Evolutionary conservation across 2,113 vertebrate genomes (phyloP).

Genomic region (Bungarus multicinctus): DNA sequence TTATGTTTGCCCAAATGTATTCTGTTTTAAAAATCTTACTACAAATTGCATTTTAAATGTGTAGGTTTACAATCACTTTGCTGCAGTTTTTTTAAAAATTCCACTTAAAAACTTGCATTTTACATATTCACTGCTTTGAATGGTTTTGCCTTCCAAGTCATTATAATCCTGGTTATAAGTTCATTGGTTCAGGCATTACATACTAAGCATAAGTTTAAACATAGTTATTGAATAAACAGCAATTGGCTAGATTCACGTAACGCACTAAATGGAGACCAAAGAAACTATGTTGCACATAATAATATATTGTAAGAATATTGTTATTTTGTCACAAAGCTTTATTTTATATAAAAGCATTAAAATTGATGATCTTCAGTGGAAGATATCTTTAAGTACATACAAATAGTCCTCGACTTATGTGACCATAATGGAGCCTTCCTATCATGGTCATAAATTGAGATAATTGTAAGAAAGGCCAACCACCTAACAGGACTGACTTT

Average conservation of each 20-base stretch:
- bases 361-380: not conserved
- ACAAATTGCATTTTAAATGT: not conserved
- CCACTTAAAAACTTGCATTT: not conserved
- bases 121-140: not conserved
- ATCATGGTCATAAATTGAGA: not conserved
- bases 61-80: not conserved
- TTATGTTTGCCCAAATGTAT: not conserved
- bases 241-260: not conserved
- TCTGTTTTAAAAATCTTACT: not conserved
- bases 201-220: not conserved
- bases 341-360: not conserved
- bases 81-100: not conserved
- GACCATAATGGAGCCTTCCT: not conserved
- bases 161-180: not conserved
- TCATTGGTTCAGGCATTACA: not conserved
- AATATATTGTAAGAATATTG: not conserved
- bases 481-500: not conserved
- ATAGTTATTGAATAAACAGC: not conserved
- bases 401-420: not conserved
- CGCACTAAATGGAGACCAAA: not conserved
- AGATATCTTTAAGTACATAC: not conserved
- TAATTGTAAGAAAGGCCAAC: not conserved
- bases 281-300: not conserved
- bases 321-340: not conserved
- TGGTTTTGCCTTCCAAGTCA: not conserved